Base-by-base conservation (phyloP, 2,797 vertebrate genomes). In the Tragelaphus eurycerus region DNA sequence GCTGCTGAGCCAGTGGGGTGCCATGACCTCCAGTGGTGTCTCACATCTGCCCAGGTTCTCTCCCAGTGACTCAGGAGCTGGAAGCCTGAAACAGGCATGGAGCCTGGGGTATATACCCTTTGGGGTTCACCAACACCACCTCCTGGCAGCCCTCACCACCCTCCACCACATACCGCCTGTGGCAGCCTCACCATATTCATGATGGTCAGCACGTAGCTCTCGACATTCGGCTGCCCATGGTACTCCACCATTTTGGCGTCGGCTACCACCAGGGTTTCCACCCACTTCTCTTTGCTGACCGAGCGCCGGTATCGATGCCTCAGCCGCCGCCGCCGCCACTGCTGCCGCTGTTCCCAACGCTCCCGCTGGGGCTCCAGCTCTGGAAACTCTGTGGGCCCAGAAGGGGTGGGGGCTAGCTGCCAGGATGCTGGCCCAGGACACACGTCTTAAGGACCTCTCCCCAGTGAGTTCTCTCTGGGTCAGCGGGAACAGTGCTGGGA, bases 201-300 rank as follows among this genome's bases (percentile, higher is more conserved):
- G 97, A 99, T 98, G 0, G 99, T 99, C 90, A 99, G 99, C 94
- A 99, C 99, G 1, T 99, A 99, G 98, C 98, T 99, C 98, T 99
- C 99, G 14, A 99, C 99, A 0, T 98, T 98, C 11, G 99, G 98
- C 12, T 98, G 99, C 43, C 99, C 99, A 0, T 99, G 99, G 97
- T 99, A 99, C 96, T 99, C 99, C 94, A 99, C 99, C 99, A 99
- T 99, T 97, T 99, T 99, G 43, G 99, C 83, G 96, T 99, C 99
- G 0, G 99, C 99, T 94, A 99, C 99, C 98, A 99, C 99, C 98
- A 99, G 98, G 0, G 99, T 99, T 97, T 99, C 99, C 98, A 99
- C 99, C 99, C 99, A 99, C 98, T 99, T 99, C 98, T 99, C 99
- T 92, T 98, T 99, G 99, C 99, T 99, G 98, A 99, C 97, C 0